A percentile compares a stretch with the other conserved stretches of the same genome.
Conservation (phyloP, 2,888 invertebrate species). For the Thumatha senex region DNA sequence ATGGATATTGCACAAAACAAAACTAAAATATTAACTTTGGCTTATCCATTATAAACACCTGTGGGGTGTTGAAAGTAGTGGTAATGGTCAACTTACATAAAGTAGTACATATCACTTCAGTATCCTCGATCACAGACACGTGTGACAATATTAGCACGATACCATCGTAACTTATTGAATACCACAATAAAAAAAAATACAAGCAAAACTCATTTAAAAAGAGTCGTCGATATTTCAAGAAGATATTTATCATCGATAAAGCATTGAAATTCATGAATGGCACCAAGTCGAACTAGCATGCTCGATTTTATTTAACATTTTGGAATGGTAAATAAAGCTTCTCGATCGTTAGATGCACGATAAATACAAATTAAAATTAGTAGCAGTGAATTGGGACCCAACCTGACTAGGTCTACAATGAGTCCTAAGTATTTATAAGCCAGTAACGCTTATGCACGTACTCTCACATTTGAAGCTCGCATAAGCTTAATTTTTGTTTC, state of each 20-base stretch:
- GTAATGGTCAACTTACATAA: conserved; percentile 42
- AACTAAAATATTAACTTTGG: conserved; percentile 80
- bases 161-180: too few species aligned
- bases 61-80: conserved; percentile 52
- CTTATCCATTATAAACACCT: conserved; percentile 75
- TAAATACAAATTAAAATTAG: too few species aligned
- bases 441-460: too few species aligned
- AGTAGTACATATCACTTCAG: conserved; percentile 40
- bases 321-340: conserved; percentile 54
- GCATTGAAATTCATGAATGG: conserved; percentile 43
- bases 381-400: too few species aligned
- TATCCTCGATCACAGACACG: conserved; percentile 49
- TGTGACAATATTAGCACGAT: conserved; percentile 34
- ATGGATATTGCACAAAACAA: conserved; percentile 76
- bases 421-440: too few species aligned
- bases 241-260: too few species aligned
- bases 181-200: too few species aligned
- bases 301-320: conserved; percentile 34
- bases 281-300: conserved; percentile 51
- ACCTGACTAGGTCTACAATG: too few species aligned
- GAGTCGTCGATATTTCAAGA: not conserved
- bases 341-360: not conserved
- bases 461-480: too few species aligned
- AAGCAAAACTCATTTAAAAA: conserved; percentile 23
- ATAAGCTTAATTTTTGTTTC: too few species aligned